Base-by-base conservation (phyloP, 2,888 invertebrate genomes). In the Nomada ferruginata region DNA sequence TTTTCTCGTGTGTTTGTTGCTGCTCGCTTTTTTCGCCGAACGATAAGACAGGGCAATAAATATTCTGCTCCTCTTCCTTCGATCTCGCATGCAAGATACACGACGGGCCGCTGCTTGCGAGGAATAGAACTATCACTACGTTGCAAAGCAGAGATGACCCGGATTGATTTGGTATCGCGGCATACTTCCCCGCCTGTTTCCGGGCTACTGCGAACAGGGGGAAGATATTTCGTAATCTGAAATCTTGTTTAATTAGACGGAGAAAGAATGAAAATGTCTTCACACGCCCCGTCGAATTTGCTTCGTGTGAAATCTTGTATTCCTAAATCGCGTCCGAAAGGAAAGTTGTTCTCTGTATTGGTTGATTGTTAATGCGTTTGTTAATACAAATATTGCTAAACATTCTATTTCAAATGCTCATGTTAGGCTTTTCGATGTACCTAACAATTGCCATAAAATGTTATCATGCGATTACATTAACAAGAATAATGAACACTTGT, bases 11-110 rank as follows among this genome's bases (percentile, higher is more conserved):
- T 80, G 66, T 81, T 81, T 82, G 79, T 77, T 57, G 75, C 60
- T 65, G 80, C 79, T 85, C 85, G 79, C 84, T 89, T 88, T 88
- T 89, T 85, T 85, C 85, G 80, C 80, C 78, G 75, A 82, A 88
- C 84, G 89, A 89, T 90, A 90, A 89, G 88, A 85, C 85, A 84
- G 71, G 65, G 90, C 82, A 87, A 87, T 89, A 89, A 89, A 90
- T 89, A 88, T 89, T 85, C 85, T 73, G 83, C 68, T 82, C 81
- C 76, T 72, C 72, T 83, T 78, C 87, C 78, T 75, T 72, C 87
- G 84, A 90, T 88, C 85, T 84, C 79, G 86, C 75, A 78, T 77
- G 75, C 70, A 57, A 81, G 85, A 85, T 81, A 85, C 76, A 83
- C 72, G 55, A 29, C 59, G 52, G 69, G 76, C 72, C 79, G 78